These are phyloP conservation scores for Eumaeus atala DNA, from an alignment of 1,140 invertebrate species.

Conservation along the genomic window DNA sequence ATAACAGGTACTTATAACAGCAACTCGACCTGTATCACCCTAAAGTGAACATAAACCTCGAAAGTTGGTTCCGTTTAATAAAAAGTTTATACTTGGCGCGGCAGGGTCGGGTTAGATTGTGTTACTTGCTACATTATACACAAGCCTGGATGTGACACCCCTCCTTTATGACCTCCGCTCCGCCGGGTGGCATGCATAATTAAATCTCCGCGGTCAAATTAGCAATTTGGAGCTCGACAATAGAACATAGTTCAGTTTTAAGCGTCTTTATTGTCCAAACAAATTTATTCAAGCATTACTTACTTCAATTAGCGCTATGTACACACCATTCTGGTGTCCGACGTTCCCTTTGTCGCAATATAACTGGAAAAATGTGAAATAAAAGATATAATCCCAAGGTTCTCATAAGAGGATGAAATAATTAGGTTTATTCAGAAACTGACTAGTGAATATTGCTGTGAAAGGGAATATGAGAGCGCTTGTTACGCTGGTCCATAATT, in stretches of 20 bases:
- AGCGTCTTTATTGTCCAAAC: conserved; percentile 61
- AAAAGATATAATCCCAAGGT: conserved; percentile 27
- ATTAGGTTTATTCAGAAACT: conserved; percentile 35
- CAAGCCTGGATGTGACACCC: conserved; percentile 61
- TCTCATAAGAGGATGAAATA: conserved; percentile 35
- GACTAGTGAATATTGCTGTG: conserved; percentile 25
- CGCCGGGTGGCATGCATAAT: conserved; percentile 63
- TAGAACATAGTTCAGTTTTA: conserved; percentile 66
- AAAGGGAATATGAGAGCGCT: conserved; percentile 29
- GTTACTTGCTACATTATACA: conserved; percentile 69
- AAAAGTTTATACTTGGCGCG: conserved; percentile 63
- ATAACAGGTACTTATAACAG: conserved; percentile 13
- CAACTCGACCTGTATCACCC: conserved; percentile 32
- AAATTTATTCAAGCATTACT: conserved; percentile 55
- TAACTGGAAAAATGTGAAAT: conserved; percentile 25
- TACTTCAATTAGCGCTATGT: conserved; percentile 35
- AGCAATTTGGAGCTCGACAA: conserved; percentile 65
- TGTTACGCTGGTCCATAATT: conserved; percentile 21
- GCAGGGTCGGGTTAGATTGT: conserved; percentile 46
- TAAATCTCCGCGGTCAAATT: conserved; percentile 71
- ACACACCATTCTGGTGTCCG: conserved; percentile 29
- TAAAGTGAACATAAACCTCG: conserved; percentile 44
- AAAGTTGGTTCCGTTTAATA: conserved; percentile 60
- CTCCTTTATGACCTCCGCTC: conserved; percentile 55
- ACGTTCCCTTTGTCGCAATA: conserved; percentile 25